phyloP scores from a whole-genome alignment of 2,113 vertebrate species.

The Neotoma lepida region DNA sequence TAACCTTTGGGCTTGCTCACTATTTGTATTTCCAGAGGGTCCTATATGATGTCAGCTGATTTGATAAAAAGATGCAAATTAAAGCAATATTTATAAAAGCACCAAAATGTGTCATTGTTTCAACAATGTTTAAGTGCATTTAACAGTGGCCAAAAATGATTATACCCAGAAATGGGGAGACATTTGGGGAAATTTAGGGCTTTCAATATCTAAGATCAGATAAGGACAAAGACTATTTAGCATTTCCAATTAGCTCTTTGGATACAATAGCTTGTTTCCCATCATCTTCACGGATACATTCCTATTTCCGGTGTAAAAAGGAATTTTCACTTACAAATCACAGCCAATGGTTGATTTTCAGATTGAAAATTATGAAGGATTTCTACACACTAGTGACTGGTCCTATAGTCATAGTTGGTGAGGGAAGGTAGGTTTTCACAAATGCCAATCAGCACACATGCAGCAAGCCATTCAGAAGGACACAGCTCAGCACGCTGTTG shows the following conservation, averaged over 20 bases:
- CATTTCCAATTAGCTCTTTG: background rate
- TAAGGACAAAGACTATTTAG: background rate
- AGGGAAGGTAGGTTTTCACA: background rate
- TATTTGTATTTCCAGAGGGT: background rate
- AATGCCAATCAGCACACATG: background rate
- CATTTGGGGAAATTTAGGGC: background rate
- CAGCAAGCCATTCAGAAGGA: background rate
- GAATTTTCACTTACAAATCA: constrained; percentile 26
- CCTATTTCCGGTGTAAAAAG: background rate
- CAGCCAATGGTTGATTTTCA: background rate
- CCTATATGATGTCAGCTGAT: background rate
- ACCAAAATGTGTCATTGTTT: background rate
- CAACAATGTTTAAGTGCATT: constrained; percentile 23
- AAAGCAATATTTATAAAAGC: background rate
- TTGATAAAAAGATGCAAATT: background rate
- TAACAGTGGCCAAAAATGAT: background rate
- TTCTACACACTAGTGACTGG: background rate
- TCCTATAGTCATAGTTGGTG: background rate
- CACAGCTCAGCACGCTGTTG: background rate
- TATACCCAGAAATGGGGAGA: background rate
- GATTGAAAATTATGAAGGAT: background rate
- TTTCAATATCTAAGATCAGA: background rate
- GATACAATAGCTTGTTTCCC: background rate
- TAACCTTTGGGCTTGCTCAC: fast-evolving
- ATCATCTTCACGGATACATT: background rate